phyloP scores from a whole-genome alignment of 1,140 invertebrate genomes.

The Anthonomus grandis region DNA sequence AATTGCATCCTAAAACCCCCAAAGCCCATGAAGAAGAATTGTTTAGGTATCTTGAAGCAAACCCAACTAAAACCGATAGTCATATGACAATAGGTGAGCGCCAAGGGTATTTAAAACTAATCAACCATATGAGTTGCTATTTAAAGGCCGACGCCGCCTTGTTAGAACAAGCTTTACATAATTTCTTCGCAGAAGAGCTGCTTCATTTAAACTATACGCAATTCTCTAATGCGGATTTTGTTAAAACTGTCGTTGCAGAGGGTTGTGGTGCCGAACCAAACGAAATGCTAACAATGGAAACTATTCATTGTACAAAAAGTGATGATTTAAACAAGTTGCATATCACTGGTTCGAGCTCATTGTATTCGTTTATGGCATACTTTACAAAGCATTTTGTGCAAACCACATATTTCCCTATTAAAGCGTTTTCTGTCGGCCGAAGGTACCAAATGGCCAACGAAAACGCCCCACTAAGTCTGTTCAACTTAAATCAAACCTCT shows the following conservation, averaged over 20 bases:
- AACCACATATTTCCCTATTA: constrained; percentile 56
- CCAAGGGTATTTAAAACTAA: constrained; percentile 57
- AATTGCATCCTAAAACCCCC: constrained; percentile 61
- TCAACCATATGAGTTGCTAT: constrained; percentile 57
- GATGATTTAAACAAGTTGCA: constrained; percentile 55
- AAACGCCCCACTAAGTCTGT: constrained; percentile 51
- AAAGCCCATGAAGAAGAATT: constrained; percentile 47
- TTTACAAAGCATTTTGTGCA: constrained; percentile 59
- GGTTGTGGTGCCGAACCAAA: constrained; percentile 60
- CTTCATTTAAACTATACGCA: constrained; percentile 51
- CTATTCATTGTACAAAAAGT: constrained; percentile 49
- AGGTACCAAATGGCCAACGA: constrained; percentile 56
- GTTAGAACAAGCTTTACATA: constrained; percentile 61
- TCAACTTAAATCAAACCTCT: constrained; percentile 60
- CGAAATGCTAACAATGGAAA: constrained; percentile 56
- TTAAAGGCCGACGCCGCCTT: constrained; percentile 59
- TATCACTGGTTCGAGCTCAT: constrained; percentile 61
- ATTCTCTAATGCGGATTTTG: constrained; percentile 66
- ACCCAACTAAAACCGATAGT: constrained; percentile 40
- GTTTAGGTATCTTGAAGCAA: constrained; percentile 47
- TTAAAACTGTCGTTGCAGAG: constrained; percentile 63
- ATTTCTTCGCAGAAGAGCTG: constrained; percentile 53
- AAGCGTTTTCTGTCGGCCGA: constrained; percentile 59
- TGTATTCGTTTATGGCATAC: constrained; percentile 62
- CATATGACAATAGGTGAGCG: constrained; percentile 59